Conservation (phyloP, 1,140 invertebrate genomes). For the Zophobas morio region DNA sequence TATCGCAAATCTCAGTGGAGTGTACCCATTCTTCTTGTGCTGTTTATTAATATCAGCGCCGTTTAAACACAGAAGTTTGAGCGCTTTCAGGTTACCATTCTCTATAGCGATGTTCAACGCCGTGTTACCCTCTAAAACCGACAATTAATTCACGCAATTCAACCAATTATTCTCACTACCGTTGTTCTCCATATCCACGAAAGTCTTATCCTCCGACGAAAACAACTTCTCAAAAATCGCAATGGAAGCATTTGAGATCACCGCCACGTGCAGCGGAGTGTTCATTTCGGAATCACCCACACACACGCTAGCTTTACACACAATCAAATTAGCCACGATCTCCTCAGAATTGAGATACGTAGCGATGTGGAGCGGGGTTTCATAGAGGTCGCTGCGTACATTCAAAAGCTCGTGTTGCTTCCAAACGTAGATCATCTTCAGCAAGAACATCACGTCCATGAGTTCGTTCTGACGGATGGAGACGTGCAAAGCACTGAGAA, state of each 20-base stretch:
- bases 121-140: conserved; percentile 67
- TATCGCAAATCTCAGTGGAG: conserved; percentile 73
- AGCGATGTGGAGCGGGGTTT: conserved; percentile 55
- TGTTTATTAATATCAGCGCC: conserved; percentile 70
- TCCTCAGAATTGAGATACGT: conserved; percentile 59
- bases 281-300: conserved; percentile 68
- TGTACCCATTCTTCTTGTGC: conserved; percentile 72
- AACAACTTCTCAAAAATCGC: conserved; percentile 53
- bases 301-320: conserved; percentile 70
- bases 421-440: conserved; percentile 53
- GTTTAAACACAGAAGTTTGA: conserved; percentile 68
- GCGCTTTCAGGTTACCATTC: conserved; percentile 68
- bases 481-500: conserved; percentile 58
- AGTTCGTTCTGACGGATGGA: conserved; percentile 53
- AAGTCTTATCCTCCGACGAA: conserved; percentile 31
- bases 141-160: conserved; percentile 13
- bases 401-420: conserved; percentile 54
- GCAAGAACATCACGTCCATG: conserved; percentile 50
- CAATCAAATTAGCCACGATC: conserved; percentile 63
- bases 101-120: conserved; percentile 71
- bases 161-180: conserved; percentile 32
- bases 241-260: conserved; percentile 64
- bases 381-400: conserved; percentile 39
- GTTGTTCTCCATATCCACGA: conserved; percentile 66
- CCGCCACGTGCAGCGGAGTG: conserved; percentile 71